Evolutionary conservation across 2,888 invertebrate genomes (phyloP), one percentile per base, ranked within the genome.

Genomic region (Apodemia arnacis): DNA sequence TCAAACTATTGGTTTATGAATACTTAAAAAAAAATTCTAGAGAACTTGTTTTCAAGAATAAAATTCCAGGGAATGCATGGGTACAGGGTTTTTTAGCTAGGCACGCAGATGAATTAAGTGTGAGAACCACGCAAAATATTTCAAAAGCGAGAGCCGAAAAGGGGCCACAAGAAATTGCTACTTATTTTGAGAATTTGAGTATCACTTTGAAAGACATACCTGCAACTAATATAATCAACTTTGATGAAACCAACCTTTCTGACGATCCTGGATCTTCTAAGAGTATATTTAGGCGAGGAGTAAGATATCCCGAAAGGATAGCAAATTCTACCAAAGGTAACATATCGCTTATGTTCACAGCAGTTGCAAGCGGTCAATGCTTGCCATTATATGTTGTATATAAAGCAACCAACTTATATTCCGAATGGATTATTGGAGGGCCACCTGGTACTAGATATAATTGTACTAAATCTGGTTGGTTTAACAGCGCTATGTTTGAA

Each of bases 351-450:
- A 34, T 21, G 89, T 92, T 87, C 86, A 87, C 75, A 69, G 76
- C 59, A 18, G 82, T 80, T 74, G 91, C 88, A 44, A 83, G 69
- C 76, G 88, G 92, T n/a, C 27, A 31, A 69, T 38, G 49, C 63
- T 77, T 88, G 49, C 87, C 89, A 44, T 27, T 76, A 38, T 89
- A 91, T 72, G 85, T 83, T 27, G 87, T 87, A n/a, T 91, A 87
- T 34, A 54, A 54, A 54, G 89, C 96, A 3, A 94, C 95, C 80
- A 81, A 96, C 78, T 70, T 97, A 49, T 96, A 94, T 92, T 79
- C 92, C 44, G 91, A 94, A 5, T 97, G 97, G 97, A 93, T 92
- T 4, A 91, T 91, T 69, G 94, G 94, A 69, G 97, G 97, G 13
- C 96, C 96, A 77, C 34, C 66, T 78, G 90, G 94, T 75, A 76